Evolutionary conservation across 2,797 vertebrate species (phyloP).

Genomic region (Coracias cyanogaster): DNA sequence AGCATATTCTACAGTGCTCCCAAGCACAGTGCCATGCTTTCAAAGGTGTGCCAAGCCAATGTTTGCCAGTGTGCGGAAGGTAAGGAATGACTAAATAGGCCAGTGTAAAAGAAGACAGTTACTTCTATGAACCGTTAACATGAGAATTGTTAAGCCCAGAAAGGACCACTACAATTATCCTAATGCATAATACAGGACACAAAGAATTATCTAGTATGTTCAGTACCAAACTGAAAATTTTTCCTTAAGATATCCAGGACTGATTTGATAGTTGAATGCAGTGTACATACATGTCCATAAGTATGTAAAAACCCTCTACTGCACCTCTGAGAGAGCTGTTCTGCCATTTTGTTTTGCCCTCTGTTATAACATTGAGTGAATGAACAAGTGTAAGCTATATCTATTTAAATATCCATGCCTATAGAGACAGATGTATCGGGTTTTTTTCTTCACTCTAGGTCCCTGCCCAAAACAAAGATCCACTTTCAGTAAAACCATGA

Average conservation of each 20-base stretch:
- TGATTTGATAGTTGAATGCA: background rate
- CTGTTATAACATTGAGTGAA: background rate
- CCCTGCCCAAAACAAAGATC: slow-evolving; percentile 69
- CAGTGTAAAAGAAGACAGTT: background rate
- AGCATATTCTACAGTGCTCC: slow-evolving; percentile 76
- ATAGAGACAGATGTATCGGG: background rate
- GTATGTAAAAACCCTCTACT: background rate
- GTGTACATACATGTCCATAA: fast-evolving
- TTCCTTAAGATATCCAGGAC: background rate
- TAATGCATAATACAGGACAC: background rate
- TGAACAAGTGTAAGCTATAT: background rate
- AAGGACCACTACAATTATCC: background rate
- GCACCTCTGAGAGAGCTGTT: background rate
- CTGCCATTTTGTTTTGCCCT: background rate
- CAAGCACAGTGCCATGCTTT: slow-evolving; percentile 71
- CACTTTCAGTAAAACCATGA: slow-evolving; percentile 64
- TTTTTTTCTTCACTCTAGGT: slow-evolving; percentile 57
- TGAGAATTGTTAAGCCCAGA: background rate
- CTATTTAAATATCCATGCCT: background rate
- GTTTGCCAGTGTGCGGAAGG: slow-evolving; percentile 81
- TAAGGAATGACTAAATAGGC: background rate
- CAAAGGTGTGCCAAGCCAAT: slow-evolving; percentile 63
- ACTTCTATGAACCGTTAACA: background rate
- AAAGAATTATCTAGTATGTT: background rate
- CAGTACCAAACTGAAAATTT: background rate